A percentile compares a stretch with the other conserved stretches of the same genome.
Conservation (phyloP, 2,797 vertebrate genomes). For the Melanotaenia boesemani region DNA sequence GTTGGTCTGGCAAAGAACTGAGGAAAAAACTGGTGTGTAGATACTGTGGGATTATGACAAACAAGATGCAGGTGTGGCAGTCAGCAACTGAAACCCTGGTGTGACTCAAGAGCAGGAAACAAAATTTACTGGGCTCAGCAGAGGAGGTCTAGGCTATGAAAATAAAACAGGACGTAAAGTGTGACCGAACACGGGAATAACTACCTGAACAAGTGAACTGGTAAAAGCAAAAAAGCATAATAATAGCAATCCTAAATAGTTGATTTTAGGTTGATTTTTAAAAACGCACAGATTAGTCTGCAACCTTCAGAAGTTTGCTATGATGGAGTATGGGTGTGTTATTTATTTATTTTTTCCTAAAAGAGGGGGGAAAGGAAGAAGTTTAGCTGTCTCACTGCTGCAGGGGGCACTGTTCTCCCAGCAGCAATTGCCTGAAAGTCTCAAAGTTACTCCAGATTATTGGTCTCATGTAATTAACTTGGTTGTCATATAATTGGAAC, state of each 20-base stretch:
- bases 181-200: background rate
- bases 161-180: too few species aligned
- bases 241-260: background rate
- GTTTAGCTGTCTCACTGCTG: too few species aligned
- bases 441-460: background rate
- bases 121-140: background rate
- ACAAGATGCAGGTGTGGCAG: conserved; percentile 2
- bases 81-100: background rate
- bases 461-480: background rate
- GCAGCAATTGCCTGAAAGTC: background rate
- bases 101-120: background rate
- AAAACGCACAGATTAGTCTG: too few species aligned
- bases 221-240: background rate
- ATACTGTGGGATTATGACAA: background rate
- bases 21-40: background rate
- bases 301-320: too few species aligned
- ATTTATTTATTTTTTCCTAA: too few species aligned
- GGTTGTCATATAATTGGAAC: background rate
- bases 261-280: too few species aligned
- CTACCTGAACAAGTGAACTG: background rate
- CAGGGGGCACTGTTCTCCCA: background rate
- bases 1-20: background rate
- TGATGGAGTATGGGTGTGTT: too few species aligned
- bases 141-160: background rate
- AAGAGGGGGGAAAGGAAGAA: too few species aligned